Evolutionary conservation across 2,797 vertebrate genomes (phyloP), one percentile per base, ranked within the genome.

Genomic region (Ctenopoma kingsleyae): DNA sequence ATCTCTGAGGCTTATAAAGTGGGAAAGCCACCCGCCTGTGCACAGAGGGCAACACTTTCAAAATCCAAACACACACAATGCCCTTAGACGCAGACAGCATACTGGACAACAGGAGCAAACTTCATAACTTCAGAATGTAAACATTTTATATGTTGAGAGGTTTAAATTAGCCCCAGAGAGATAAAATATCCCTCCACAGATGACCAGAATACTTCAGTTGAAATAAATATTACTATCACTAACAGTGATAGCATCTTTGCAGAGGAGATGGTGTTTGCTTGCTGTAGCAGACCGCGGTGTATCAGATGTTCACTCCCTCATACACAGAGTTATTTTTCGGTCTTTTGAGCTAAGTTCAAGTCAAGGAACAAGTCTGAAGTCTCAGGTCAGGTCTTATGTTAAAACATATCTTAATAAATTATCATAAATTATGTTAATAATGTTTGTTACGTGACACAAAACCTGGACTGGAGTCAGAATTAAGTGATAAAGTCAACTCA

Each of bases 1-100:
- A 94, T 84, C 83, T 68, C 51, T 40, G 23, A 65, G 78, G 85
- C 82, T 89, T 71, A 77, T 59, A 80, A 86, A 81, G 81, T 74
- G 79, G 71, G 71, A 90, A 87, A 87, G 83, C 74, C 74, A 80
- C 63, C 40, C 63, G 40, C 72, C 68, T 76, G 57, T 67, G 68
- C 27, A 20, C 46, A 36, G 61, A 82, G 73, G 70, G 68, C 52
- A 74, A 71, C 79, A 60, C 71, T 53, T 52, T 47, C 57, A 55
- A 67, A 63, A 52, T 53, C 27, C 67, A 72, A 56, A 58, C 76
- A 72, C 70, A 44, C 41, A 44, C 67, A 51, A 61, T 38, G 63
- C 67, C 6, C 5, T 20, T 15, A 16, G 9, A 6, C 62, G 20
- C 15, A 10, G n/a, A 43, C 11, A 23, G 23, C 73, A 1, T 2